Percentiles rank a stretch among this genome's conserved stretches.
These are phyloP conservation scores for Callimorpha dominula DNA, from an alignment of 2,888 invertebrate genomes.

Conservation along the genomic window DNA sequence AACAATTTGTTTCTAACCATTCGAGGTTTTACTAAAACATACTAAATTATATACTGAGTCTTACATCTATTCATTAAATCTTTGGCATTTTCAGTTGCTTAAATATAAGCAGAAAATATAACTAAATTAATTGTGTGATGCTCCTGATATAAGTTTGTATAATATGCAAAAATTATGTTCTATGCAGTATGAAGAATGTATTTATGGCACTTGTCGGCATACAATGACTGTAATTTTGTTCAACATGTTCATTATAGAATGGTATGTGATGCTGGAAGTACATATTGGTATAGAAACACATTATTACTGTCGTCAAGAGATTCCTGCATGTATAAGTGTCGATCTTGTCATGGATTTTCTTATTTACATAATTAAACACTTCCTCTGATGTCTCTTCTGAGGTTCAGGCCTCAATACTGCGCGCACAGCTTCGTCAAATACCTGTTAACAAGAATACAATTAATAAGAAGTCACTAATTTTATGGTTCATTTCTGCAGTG, in stretches of 20 bases:
- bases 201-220: slow-evolving; percentile 52
- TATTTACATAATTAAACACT: slow-evolving; percentile 93
- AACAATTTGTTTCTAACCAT: slow-evolving; percentile 85
- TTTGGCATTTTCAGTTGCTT: slow-evolving; percentile 82
- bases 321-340: slow-evolving; percentile 71
- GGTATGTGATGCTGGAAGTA: slow-evolving; percentile 40
- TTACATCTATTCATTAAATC: slow-evolving; percentile 82
- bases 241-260: slow-evolving; percentile 28
- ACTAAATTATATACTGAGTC: slow-evolving; percentile 68
- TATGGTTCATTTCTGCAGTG: not conserved
- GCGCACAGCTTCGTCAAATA: slow-evolving; percentile 99
- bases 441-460: slow-evolving; percentile 84
- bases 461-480: not conserved
- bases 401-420: slow-evolving; percentile 99
- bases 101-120: slow-evolving; percentile 67
- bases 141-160: slow-evolving; percentile 43
- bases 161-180: slow-evolving; percentile 28
- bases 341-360: slow-evolving; percentile 65
- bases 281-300: slow-evolving; percentile 80
- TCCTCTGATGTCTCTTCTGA: slow-evolving; percentile 96
- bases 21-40: slow-evolving; percentile 63
- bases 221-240: slow-evolving; percentile 44
- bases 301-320: slow-evolving; percentile 81
- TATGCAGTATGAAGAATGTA: slow-evolving; percentile 47
- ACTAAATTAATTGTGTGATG: slow-evolving; percentile 73